Conservation (phyloP, 2,113 vertebrate species). For the Cebus imitator region DNA sequence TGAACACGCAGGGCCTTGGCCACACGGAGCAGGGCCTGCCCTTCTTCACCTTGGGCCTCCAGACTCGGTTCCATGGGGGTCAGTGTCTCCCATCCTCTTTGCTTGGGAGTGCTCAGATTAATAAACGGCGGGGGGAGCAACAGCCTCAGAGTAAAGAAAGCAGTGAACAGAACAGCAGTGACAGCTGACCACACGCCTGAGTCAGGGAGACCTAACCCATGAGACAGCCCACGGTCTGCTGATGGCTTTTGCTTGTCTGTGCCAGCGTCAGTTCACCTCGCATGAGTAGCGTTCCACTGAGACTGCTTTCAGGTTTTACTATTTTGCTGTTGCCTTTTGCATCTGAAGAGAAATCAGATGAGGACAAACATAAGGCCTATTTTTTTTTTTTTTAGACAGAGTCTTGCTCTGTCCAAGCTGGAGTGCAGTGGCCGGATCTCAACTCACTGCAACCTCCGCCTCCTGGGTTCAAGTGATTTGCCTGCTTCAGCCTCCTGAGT, state of each 20-base stretch:
- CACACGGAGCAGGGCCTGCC: accelerated
- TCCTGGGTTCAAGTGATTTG: too few relatives aligned
- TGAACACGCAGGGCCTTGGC: neutral
- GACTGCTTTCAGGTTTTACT: accelerated
- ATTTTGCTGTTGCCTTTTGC: accelerated
- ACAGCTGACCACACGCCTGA: accelerated
- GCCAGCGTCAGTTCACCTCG: neutral
- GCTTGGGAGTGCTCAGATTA: neutral
- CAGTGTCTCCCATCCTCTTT: neutral
- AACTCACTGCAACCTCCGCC: too few relatives aligned
- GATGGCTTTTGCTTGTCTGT: too few relatives aligned
- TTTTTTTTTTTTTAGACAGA: too few relatives aligned
- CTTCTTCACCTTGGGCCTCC: accelerated
- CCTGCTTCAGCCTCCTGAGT: too few relatives aligned
- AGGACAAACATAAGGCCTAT: accelerated
- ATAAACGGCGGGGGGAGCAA: too few relatives aligned
- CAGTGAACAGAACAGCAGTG: neutral
- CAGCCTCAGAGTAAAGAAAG: neutral
- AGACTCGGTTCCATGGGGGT: accelerated
- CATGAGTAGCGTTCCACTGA: accelerated
- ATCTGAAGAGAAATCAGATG: neutral
- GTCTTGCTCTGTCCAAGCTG: too few relatives aligned
- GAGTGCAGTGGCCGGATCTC: too few relatives aligned
- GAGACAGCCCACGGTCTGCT: neutral
- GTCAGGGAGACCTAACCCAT: too few relatives aligned